Percentiles rank a stretch among this genome's conserved stretches.
Evolutionary conservation across 2,888 invertebrate species (phyloP).

Genomic region (Deilephila porcellus): DNA sequence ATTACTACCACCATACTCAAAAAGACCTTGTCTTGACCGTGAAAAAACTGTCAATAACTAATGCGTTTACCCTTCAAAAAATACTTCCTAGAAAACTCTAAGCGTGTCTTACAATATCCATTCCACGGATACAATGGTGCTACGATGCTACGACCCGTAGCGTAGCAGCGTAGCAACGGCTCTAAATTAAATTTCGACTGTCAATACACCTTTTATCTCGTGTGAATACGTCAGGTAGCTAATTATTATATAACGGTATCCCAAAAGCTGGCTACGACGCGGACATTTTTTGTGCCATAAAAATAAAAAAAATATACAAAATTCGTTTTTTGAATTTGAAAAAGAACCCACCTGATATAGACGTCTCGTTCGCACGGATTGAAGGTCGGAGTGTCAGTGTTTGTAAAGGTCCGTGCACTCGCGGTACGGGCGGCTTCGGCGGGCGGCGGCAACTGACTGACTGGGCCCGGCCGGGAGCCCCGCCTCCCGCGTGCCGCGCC

Average conservation of each 20-base stretch:
- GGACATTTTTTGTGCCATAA: not conserved
- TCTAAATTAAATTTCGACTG: conserved; percentile 35
- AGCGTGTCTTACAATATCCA: conserved; percentile 33
- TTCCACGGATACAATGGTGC: conserved; percentile 45
- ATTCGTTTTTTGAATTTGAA: conserved; percentile 47
- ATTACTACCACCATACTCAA: conserved; percentile 40
- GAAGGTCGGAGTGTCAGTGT: conserved; percentile 78
- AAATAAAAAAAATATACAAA: conserved; percentile 14
- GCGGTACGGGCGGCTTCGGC: conserved; percentile 67
- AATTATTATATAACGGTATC: conserved; percentile 17
- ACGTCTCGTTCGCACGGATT: conserved; percentile 79
- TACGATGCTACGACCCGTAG: conserved; percentile 45
- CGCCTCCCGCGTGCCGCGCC: conserved; percentile 56
- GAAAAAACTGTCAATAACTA: conserved; percentile 52
- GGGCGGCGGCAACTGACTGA: conserved; percentile 73
- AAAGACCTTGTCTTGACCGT: conserved; percentile 77
- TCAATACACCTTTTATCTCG: conserved; percentile 38
- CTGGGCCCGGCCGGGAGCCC: conserved; percentile 80
- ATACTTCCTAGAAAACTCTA: conserved; percentile 41
- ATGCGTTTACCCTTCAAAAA: conserved; percentile 36
- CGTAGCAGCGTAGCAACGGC: conserved; percentile 48
- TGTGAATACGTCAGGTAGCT: conserved; percentile 24
- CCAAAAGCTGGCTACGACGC: not conserved
- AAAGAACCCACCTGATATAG: conserved; percentile 76
- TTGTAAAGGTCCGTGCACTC: conserved; percentile 67